Percentiles rank a stretch among this genome's conserved stretches.
phyloP scores from a whole-genome alignment of 64 coral and sea anemone species.

The Acropora yongei region DNA sequence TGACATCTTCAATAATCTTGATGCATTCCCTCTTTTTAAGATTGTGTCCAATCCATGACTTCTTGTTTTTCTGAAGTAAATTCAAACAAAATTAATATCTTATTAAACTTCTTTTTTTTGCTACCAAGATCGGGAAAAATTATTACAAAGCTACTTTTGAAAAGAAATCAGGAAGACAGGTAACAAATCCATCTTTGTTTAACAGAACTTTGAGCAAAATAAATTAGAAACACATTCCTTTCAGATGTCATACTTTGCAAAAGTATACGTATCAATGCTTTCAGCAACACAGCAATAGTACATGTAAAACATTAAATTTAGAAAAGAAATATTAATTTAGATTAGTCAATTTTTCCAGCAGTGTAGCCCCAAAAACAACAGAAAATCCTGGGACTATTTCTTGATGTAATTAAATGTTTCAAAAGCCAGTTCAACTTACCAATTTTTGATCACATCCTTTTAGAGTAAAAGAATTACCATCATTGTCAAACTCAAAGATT shows the following conservation, averaged over 20 bases:
- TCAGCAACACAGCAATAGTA: too few relatives aligned
- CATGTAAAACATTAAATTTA: too few relatives aligned
- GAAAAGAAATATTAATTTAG: too few relatives aligned
- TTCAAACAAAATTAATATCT: not conserved
- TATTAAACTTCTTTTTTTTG: not conserved
- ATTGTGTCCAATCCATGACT: slow-evolving; percentile 66
- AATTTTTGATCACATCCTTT: not conserved
- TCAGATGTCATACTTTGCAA: too few relatives aligned
- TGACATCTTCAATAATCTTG: slow-evolving; percentile 42
- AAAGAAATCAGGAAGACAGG: too few relatives aligned
- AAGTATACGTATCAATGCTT: too few relatives aligned
- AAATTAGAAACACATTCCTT: too few relatives aligned
- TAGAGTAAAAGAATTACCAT: not conserved
- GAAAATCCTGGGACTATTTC: not conserved
- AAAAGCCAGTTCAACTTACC: not conserved
- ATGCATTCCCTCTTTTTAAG: slow-evolving; percentile 68
- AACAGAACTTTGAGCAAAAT: too few relatives aligned
- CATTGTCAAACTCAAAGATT: slow-evolving; percentile 23
- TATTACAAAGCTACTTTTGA: too few relatives aligned
- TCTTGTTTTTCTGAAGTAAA: slow-evolving; percentile 60
- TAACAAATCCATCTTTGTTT: too few relatives aligned
- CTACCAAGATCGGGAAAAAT: not conserved
- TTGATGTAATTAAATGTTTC: not conserved
- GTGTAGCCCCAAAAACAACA: too few relatives aligned
- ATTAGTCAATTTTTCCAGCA: too few relatives aligned